Evolutionary conservation across 2,888 invertebrate species (phyloP).

Genomic region (Orthosia incerta): DNA sequence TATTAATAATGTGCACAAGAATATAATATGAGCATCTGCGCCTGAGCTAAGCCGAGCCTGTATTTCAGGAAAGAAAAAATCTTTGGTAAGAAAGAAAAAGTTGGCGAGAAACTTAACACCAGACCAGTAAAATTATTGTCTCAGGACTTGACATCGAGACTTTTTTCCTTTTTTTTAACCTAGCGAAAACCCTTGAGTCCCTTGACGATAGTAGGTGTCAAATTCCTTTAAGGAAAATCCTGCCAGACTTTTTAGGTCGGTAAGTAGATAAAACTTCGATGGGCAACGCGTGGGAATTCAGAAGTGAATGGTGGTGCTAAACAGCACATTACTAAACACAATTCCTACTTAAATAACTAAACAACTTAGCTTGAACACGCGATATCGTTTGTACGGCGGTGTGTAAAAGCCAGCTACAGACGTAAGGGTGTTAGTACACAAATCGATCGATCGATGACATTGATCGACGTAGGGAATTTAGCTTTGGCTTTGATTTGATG

Average conservation of each 20-base stretch:
- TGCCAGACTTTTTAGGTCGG: not conserved
- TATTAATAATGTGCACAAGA: too few species aligned
- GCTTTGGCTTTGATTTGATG: not conserved
- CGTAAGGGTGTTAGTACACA: not conserved
- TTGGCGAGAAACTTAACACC: too few species aligned
- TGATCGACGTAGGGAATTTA: not conserved
- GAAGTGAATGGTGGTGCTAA: conserved; percentile 50
- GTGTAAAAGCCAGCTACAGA: conserved; percentile 9
- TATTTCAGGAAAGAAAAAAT: too few species aligned
- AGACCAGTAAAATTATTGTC: too few species aligned
- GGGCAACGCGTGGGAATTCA: conserved; percentile 43
- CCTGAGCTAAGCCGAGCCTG: too few species aligned
- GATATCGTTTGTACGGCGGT: conserved; percentile 33
- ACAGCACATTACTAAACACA: conserved; percentile 49
- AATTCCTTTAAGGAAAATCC: not conserved
- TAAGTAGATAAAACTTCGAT: conserved; percentile 5
- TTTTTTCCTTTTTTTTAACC: too few species aligned
- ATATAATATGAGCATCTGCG: too few species aligned
- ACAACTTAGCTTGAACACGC: conserved; percentile 48
- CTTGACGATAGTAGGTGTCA: not conserved
- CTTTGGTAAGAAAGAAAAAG: too few species aligned
- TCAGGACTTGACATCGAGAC: too few species aligned
- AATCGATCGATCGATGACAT: not conserved
- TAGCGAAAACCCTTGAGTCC: too few species aligned
- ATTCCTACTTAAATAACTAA: conserved; percentile 44